Evolutionary conservation across 2,888 invertebrate genomes (phyloP).

Genomic region (Malthinus seriepunctatus): DNA sequence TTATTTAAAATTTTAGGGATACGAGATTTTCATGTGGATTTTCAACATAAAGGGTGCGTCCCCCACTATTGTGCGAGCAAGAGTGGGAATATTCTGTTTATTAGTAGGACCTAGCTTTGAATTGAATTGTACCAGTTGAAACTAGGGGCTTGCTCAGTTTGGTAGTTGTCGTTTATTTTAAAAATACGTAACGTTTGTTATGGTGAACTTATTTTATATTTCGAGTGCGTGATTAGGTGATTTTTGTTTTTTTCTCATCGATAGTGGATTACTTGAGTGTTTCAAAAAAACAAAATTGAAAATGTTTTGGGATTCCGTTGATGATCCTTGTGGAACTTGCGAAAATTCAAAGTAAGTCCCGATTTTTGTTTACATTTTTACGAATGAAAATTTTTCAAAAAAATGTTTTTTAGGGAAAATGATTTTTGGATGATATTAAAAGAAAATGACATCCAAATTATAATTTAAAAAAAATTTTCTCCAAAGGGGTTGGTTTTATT

Average conservation of each 20-base stretch:
- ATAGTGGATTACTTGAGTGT: neutral
- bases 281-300: slow-evolving; percentile 5
- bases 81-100: too few relatives aligned
- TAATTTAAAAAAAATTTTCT: neutral
- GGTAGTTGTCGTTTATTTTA: too few relatives aligned
- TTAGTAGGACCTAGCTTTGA: too few relatives aligned
- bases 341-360: slow-evolving; percentile 54
- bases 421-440: slow-evolving; percentile 9
- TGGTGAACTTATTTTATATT: neutral
- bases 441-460: slow-evolving; percentile 3
- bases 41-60: too few relatives aligned
- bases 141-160: too few relatives aligned
- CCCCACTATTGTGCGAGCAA: too few relatives aligned
- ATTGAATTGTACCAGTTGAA: too few relatives aligned
- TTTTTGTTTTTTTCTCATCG: neutral
- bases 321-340: slow-evolving; percentile 52
- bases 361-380: slow-evolving; percentile 21
- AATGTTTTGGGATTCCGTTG: slow-evolving; percentile 49
- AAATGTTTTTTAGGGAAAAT: neutral
- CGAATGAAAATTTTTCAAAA: too few relatives aligned
- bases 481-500: neutral
- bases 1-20: too few relatives aligned
- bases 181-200: too few relatives aligned
- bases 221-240: neutral
- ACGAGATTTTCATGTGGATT: too few relatives aligned